Conservation (phyloP, 2,113 vertebrate species). For the Orcinus orca region DNA sequence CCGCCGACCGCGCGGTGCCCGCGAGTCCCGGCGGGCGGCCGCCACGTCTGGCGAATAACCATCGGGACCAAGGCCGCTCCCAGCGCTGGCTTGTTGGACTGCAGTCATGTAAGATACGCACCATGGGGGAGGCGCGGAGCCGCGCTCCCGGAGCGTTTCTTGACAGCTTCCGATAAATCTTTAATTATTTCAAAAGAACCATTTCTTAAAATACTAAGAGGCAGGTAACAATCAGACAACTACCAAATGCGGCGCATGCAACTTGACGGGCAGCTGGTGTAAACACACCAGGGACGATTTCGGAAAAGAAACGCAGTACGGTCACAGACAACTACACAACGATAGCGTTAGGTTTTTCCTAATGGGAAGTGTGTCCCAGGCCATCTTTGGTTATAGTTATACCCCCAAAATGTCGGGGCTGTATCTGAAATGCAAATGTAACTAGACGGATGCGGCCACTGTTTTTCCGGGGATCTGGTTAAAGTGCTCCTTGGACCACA, state of each 20-base stretch:
- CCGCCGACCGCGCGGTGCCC: neutral
- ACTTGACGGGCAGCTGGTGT: too few relatives aligned
- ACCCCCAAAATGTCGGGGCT: fast-evolving
- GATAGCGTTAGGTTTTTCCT: neutral
- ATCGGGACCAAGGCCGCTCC: neutral
- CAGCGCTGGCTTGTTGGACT: neutral
- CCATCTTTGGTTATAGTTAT: fast-evolving
- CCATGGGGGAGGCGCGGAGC: too few relatives aligned
- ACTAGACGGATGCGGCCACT: too few relatives aligned
- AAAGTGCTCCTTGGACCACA: neutral
- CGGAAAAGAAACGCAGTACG: neutral
- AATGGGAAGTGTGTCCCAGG: neutral
- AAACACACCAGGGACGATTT: too few relatives aligned
- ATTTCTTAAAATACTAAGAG: neutral
- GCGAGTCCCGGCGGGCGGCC: neutral
- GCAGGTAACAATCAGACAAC: neutral
- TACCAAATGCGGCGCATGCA: fast-evolving
- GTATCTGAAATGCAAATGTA: too few relatives aligned
- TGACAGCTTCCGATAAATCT: neutral
- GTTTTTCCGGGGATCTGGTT: too few relatives aligned
- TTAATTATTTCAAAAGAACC: neutral
- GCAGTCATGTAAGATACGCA: too few relatives aligned
- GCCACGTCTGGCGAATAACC: too few relatives aligned
- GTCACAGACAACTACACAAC: neutral
- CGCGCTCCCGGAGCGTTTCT: neutral